Base-by-base conservation (phyloP, 2,797 vertebrate genomes). In the Falco concolor region DNA sequence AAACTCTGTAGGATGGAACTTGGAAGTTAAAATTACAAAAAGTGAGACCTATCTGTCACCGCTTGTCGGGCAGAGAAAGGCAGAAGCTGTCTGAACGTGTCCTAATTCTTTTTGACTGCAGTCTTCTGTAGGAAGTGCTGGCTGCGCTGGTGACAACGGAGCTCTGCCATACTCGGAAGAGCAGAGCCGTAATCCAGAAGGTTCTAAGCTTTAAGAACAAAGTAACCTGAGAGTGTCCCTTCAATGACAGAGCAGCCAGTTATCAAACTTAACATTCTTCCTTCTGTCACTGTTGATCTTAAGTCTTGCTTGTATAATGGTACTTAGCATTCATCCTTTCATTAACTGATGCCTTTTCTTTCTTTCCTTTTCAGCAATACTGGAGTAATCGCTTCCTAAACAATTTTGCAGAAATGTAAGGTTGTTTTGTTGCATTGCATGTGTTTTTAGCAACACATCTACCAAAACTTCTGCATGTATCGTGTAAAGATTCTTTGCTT, bases 311-410 rank as follows among this genome's bases (percentile, higher is more conserved):
- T 97, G 95, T 96, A 47, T 61, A 94, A 96, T 96, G 92, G 86
- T 96, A 75, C 93, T 90, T 13, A 20, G 89, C 96, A 60, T 96
- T 94, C 95, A 90, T 97, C 96, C 95, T 97, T 96, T 97, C 96
- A 96, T 97, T 95, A 98, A 97, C 97, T 98, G 98, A 97, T 65
- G 93, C 97, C 97, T 97, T 97, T 95, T 97, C 95, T 97, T 94
- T 97, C 96, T 97, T 98, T 98, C 97, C 98, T 98, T 98, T 98
- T 97, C 98, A 98, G 98, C 98, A 97, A 98, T 97, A 97, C 98
- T 98, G 98, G 98, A 98, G 98, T 98, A 98, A 98, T 98, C 97
- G 95, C 98, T 98, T 98, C 98, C 98, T 98, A 98, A 98, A 97
- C 97, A 98, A 98, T 98, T 98, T 97, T 98, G 98, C 98, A 98